Base-by-base conservation (phyloP, 2,797 vertebrate genomes). In the Pipistrellus pipistrellus region DNA sequence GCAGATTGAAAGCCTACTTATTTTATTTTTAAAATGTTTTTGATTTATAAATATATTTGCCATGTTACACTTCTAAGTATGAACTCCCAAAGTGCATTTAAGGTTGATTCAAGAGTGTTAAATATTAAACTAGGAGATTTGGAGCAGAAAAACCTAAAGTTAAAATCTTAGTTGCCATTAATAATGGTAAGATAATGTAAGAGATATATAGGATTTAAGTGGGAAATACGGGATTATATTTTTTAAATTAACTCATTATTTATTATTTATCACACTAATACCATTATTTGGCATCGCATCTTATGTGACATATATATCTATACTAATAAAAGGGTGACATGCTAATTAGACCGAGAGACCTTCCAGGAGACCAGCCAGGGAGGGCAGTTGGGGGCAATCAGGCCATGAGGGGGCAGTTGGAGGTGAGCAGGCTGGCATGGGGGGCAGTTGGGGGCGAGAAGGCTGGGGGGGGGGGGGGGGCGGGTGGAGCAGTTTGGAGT, bases 1-100 rank as follows among this genome's bases (percentile, higher is more conserved):
- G 25, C 46, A 66, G 41, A 57, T n/a, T 17, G 62, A 80, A 75
- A 23, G 10, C 38, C 55, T 89, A 13, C 21, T 90, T 71, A 27
- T 66, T 72, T 93, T 68, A 55, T 90, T 95, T 96, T 38, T n/a
- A 82, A 69, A 84, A 59, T 55, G 38, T 69, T 17, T 93, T 82
- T 81, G n/a, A 25, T 62, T 66, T 89, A 35, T 84, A 87, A 89
- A 66, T 92, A 51, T 10, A 87, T 91, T 92, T 93, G 13, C 23
- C 57, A 82, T n/a, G 57, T 78, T 93, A 38, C 4, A 55, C 41
- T 80, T 78, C 89, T 57, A 86, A 75, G 53, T 86, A 44, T 84
- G 57, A 91, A 35, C 14, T 95, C 20, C 55, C 1, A 72, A 72
- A 87, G 18, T 89, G 27, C 23, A 25, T 91, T 41, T 82, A 87